Evolutionary conservation across 1,140 invertebrate species (phyloP).

Genomic region (Helicoverpa armigera): DNA sequence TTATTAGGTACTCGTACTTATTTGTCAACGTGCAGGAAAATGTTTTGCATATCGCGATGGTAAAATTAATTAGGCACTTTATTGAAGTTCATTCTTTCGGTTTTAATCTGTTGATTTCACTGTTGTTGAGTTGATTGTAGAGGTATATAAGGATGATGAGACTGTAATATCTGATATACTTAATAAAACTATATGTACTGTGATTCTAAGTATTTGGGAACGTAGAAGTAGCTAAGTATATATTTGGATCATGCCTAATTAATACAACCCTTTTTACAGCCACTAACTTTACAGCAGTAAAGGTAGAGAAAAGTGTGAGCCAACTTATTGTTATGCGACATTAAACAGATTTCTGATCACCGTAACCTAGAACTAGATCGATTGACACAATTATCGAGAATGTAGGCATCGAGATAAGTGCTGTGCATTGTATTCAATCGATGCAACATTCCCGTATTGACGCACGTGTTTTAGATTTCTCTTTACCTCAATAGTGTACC

Average conservation of each 20-base stretch:
- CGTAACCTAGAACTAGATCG: conserved; percentile 36
- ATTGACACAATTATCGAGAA: conserved; percentile 44
- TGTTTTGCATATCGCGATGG: background rate
- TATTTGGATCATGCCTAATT: no score
- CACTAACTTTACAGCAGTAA: no score
- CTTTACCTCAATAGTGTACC: conserved; percentile 72
- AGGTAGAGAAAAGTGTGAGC: no score
- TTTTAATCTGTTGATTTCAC: no score
- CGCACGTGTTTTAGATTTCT: conserved; percentile 57
- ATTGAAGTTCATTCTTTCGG: background rate
- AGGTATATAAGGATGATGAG: no score
- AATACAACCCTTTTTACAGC: no score
- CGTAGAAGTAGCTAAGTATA: no score
- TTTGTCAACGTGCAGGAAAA: conserved; percentile 9
- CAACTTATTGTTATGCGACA: background rate
- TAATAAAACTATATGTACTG: no score
- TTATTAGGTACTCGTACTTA: background rate
- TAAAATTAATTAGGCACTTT: background rate
- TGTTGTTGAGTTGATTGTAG: no score
- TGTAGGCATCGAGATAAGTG: conserved; percentile 1
- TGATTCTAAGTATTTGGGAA: no score
- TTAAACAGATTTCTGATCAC: background rate
- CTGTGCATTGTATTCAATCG: conserved; percentile 54
- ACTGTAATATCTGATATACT: no score
- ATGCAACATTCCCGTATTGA: conserved; percentile 50